phyloP scores from a whole-genome alignment of 2,797 vertebrate genomes.

The Buceros bicornis region DNA sequence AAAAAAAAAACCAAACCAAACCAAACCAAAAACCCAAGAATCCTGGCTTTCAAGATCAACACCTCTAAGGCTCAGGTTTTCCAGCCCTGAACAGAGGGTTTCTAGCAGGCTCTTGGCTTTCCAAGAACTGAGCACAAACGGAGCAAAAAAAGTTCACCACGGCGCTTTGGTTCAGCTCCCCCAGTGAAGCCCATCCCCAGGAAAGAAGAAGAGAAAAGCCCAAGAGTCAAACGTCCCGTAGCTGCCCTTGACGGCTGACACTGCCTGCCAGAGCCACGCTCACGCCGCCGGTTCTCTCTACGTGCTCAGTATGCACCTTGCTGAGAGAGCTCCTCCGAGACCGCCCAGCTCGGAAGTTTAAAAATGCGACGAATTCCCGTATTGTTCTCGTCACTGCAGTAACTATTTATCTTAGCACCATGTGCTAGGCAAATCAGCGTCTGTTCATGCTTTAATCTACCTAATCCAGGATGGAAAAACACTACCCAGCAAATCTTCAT shows the following conservation, averaged over 20 bases:
- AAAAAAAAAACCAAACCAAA: rapidly evolving
- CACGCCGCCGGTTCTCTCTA: not conserved
- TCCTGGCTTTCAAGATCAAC: not conserved
- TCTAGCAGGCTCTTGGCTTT: not conserved
- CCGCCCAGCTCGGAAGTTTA: not conserved
- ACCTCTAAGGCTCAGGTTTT: not conserved
- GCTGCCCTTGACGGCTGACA: not conserved
- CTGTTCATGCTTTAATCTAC: not conserved
- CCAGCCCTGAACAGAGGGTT: not conserved
- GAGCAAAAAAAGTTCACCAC: not conserved
- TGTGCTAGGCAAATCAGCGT: not conserved
- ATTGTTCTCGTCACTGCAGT: not conserved
- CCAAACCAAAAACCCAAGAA: not conserved
- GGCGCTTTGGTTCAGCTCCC: not conserved
- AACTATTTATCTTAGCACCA: not conserved
- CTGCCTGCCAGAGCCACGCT: not conserved
- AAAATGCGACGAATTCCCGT: not conserved
- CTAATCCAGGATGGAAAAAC: conserved; percentile 18
- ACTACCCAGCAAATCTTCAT: not conserved
- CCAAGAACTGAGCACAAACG: not conserved
- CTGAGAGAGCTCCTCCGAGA: not conserved
- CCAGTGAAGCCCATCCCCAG: not conserved
- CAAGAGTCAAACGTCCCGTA: not conserved
- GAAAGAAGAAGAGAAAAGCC: not conserved
- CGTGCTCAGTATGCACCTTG: conserved; percentile 17